A percentile compares a stretch with the other conserved stretches of the same genome.
phyloP scores from a whole-genome alignment of 1,140 invertebrate genomes.

The Pachyrhynchus sulphureomaculatus region DNA sequence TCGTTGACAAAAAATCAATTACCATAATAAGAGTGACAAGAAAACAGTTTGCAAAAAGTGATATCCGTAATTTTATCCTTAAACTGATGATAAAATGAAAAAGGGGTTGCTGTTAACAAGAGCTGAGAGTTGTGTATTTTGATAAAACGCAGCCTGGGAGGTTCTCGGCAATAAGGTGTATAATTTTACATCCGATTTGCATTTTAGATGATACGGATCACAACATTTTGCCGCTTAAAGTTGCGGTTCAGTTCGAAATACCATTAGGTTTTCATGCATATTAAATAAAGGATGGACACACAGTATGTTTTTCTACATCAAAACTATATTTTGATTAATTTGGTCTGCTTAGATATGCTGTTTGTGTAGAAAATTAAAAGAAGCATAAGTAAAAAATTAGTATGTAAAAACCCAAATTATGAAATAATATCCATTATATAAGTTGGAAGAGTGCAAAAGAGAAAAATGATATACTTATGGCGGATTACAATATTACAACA shows the following conservation, averaged over 20 bases:
- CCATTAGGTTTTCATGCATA: slow-evolving; percentile 51
- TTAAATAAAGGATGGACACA: slow-evolving; percentile 43
- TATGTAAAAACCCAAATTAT: no score
- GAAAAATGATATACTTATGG: no score
- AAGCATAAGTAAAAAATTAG: no score
- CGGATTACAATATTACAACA: no score
- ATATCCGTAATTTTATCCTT: slow-evolving; percentile 30
- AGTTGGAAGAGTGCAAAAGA: no score
- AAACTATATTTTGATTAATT: not conserved
- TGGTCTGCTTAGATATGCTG: not conserved
- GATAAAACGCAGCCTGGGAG: slow-evolving; percentile 28
- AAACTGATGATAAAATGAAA: slow-evolving; percentile 27
- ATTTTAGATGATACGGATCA: slow-evolving; percentile 49
- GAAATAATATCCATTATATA: no score
- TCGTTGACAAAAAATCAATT: slow-evolving; percentile 13
- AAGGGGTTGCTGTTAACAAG: slow-evolving; percentile 29
- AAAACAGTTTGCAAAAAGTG: slow-evolving; percentile 16
- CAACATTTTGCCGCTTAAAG: slow-evolving; percentile 47
- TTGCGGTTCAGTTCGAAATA: slow-evolving; percentile 47
- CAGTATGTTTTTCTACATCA: not conserved
- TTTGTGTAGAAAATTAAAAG: no score
- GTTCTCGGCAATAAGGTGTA: slow-evolving; percentile 46
- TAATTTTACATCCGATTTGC: slow-evolving; percentile 51
- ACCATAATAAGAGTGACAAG: slow-evolving; percentile 18
- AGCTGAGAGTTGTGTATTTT: slow-evolving; percentile 34